These are phyloP conservation scores for Hiodon tergisus DNA, from an alignment of 2,113 vertebrate genomes.

Conservation along the genomic window DNA sequence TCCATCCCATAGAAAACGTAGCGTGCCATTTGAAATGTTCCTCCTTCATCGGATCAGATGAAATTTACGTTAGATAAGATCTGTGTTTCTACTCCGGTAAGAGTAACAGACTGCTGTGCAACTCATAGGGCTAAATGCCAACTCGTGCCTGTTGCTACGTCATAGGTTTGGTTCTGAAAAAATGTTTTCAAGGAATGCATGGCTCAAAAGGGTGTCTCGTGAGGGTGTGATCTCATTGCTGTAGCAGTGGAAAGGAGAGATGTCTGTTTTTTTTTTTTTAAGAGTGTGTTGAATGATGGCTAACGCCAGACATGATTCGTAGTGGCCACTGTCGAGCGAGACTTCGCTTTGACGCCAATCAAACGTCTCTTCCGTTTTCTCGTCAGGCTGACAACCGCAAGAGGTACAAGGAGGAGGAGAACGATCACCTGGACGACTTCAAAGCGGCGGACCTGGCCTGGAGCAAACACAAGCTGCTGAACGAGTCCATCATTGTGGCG, in stretches of 20 bases:
- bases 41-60: background rate
- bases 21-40: conserved; percentile 14
- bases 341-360: background rate
- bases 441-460: conserved; percentile 84
- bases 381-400: conserved; percentile 89
- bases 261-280: no score
- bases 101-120: background rate
- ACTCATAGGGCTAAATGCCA: background rate
- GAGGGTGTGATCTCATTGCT: no score
- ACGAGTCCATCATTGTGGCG: conserved; percentile 89
- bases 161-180: no score
- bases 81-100: background rate
- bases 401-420: conserved; percentile 88
- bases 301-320: background rate
- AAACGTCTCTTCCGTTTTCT: background rate
- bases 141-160: no score
- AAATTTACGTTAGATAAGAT: background rate
- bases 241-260: no score
- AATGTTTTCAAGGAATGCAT: no score
- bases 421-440: conserved; percentile 81
- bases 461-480: conserved; percentile 91
- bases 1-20: conserved; percentile 23
- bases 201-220: no score
- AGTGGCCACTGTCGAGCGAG: background rate
- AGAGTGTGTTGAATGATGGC: no score